phyloP scores from a whole-genome alignment of 2,797 vertebrate genomes.

The Melanotaenia maccullochi region DNA sequence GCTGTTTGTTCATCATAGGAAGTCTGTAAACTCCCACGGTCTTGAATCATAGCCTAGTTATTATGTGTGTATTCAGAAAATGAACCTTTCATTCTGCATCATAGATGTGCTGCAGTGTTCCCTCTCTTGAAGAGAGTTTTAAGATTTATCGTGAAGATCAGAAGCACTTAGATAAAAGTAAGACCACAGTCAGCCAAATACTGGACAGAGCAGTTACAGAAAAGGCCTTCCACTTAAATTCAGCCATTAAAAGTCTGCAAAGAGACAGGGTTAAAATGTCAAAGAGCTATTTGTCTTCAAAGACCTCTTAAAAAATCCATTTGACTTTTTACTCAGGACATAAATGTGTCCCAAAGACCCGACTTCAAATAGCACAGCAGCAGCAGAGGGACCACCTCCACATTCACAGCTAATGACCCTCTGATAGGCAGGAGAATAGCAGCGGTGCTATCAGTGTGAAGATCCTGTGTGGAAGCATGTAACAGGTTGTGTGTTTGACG shows the following conservation, averaged over 20 bases:
- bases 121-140: conserved; percentile 2
- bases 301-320: conserved; percentile 46
- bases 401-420: conserved; percentile 49
- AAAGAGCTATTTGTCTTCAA: conserved; percentile 50
- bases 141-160: conserved; percentile 50
- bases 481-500: conserved; percentile 29
- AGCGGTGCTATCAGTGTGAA: conserved; percentile 33
- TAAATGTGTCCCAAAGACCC: conserved; percentile 39
- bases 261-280: conserved; percentile 28
- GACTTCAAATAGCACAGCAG: conserved; percentile 44
- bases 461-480: conserved; percentile 53
- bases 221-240: not conserved
- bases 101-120: not conserved
- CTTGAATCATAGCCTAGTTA: conserved; percentile 45
- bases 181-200: conserved; percentile 14
- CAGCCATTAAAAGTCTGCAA: conserved; percentile 32
- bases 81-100: conserved; percentile 21
- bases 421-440: conserved; percentile 50
- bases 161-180: conserved; percentile 30
- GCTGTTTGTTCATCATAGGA: conserved; percentile 16
- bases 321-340: conserved; percentile 42
- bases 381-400: conserved; percentile 30
- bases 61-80: conserved; percentile 34
- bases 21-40: not conserved
- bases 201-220: conserved; percentile 8